Percentiles rank a stretch among this genome's conserved stretches.
phyloP scores from a whole-genome alignment of 2,888 invertebrate genomes.

The Idaea aversata region DNA sequence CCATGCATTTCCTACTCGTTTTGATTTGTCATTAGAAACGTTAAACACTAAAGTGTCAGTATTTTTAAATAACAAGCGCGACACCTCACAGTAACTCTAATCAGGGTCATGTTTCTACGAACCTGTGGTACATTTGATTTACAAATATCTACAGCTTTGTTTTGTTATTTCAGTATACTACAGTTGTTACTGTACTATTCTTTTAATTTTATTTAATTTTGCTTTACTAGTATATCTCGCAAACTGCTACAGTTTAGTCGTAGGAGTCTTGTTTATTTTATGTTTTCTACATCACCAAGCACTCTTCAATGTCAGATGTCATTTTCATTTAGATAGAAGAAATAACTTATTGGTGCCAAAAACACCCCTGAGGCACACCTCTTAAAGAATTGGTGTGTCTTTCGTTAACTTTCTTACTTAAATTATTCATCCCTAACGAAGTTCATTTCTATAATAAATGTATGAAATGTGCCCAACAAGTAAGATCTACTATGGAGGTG shows the following conservation, averaged over 20 bases:
- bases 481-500: not conserved
- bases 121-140: slow-evolving; percentile 1
- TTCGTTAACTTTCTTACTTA: not conserved
- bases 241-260: not conserved
- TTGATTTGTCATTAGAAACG: not conserved
- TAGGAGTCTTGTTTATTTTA: not conserved
- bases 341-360: not conserved
- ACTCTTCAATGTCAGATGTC: too few relatives aligned
- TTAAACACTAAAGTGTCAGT: not conserved
- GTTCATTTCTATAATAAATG: not conserved
- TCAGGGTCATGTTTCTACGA: not conserved
- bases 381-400: not conserved
- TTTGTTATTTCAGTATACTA: not conserved
- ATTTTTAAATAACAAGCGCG: not conserved
- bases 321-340: not conserved
- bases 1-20: not conserved
- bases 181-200: not conserved
- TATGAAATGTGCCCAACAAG: not conserved
- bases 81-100: not conserved
- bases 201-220: not conserved
- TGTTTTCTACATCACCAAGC: not conserved
- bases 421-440: not conserved
- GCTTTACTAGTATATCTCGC: not conserved
- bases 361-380: not conserved
- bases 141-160: not conserved